phyloP scores from a whole-genome alignment of 1,140 invertebrate genomes.

The Wiebesia pumilae region DNA sequence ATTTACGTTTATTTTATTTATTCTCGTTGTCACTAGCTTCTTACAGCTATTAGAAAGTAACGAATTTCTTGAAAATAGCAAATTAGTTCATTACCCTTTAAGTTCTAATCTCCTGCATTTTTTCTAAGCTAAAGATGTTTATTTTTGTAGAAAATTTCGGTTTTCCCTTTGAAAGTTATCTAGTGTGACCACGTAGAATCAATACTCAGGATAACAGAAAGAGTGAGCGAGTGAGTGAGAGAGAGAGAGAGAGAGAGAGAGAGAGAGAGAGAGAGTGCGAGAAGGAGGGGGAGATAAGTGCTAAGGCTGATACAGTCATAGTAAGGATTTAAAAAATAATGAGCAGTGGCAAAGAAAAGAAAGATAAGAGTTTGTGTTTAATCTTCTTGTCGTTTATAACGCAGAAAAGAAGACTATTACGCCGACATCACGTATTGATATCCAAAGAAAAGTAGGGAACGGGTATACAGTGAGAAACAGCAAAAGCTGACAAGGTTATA shows the following conservation, averaged over 20 bases:
- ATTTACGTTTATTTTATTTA: conserved; percentile 1
- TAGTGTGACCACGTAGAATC: conserved; percentile 27
- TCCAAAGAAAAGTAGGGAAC: conserved; percentile 40
- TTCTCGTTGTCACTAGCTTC: background rate
- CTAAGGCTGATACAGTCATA: background rate
- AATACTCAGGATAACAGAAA: conserved; percentile 40
- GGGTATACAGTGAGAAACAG: background rate
- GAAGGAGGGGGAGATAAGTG: background rate
- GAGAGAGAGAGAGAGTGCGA: background rate
- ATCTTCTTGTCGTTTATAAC: conserved; percentile 28
- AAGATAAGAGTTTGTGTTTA: conserved; percentile 23
- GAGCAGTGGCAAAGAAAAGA: background rate
- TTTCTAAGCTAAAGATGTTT: background rate
- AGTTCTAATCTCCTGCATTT: background rate
- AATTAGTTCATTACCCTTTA: background rate
- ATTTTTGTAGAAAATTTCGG: conserved; percentile 1
- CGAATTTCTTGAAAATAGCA: background rate
- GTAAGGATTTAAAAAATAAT: background rate
- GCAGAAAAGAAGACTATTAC: background rate
- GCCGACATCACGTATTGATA: conserved; percentile 49
- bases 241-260: background rate
- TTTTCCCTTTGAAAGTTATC: conserved; percentile 21
- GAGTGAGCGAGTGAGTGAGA: background rate
- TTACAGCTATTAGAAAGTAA: background rate
- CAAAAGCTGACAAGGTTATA: background rate